Conservation (phyloP, 2,888 invertebrate genomes). For the Keiferia lycopersicella region DNA sequence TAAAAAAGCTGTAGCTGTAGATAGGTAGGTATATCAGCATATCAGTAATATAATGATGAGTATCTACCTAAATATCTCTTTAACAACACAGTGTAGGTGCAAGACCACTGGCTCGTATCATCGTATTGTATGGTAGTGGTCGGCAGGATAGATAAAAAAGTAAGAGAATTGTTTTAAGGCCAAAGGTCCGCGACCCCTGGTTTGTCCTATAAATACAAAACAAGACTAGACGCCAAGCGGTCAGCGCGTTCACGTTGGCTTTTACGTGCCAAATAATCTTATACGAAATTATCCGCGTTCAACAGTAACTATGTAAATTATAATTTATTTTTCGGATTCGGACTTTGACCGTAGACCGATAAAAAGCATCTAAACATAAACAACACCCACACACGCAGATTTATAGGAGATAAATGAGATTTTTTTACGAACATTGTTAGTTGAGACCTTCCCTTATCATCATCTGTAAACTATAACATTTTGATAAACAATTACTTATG, state of each 20-base stretch:
- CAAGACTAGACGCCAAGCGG: slow-evolving; percentile 7
- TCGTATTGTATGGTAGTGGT: too few relatives aligned
- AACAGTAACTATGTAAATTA: not conserved
- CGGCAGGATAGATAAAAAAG: not conserved
- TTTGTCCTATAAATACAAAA: slow-evolving; percentile 5
- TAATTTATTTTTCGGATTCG: not conserved
- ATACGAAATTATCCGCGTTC: not conserved
- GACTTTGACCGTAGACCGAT: slow-evolving; percentile 14
- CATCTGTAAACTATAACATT: too few relatives aligned
- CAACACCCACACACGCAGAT: not conserved
- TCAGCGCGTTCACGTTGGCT: not conserved
- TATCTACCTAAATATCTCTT: too few relatives aligned
- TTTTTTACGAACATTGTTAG: not conserved
- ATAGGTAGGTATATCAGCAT: too few relatives aligned
- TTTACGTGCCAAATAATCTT: slow-evolving; percentile 16
- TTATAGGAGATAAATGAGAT: too few relatives aligned
- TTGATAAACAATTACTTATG: too few relatives aligned
- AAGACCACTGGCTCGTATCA: too few relatives aligned
- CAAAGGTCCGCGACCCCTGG: slow-evolving; percentile 5
- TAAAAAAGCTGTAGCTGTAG: too few relatives aligned
- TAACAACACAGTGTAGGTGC: too few relatives aligned
- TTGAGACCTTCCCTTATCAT: not conserved
- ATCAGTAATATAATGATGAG: too few relatives aligned
- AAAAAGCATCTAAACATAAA: not conserved
- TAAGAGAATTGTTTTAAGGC: not conserved